Evolutionary conservation across 2,888 invertebrate genomes (phyloP), one percentile per base, ranked within the genome.

Genomic region (Paralinhomoeus sp.): DNA sequence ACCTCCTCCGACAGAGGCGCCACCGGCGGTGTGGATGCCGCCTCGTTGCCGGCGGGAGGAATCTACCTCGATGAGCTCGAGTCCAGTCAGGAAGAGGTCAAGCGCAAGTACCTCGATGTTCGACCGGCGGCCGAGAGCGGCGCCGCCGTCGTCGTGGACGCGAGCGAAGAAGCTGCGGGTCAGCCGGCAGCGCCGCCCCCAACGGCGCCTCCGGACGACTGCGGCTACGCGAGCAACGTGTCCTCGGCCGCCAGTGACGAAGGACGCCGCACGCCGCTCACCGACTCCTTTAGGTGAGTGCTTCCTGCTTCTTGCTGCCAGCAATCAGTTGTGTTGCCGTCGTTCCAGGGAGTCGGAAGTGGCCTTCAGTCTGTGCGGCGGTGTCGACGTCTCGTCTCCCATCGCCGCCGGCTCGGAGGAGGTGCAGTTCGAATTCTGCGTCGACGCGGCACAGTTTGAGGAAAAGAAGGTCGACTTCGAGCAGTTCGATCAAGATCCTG

Each of bases 281-380:
- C 27, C 27, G 27, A 27, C 27, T n/a, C n/a, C n/a, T n/a, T n/a
- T n/a, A n/a, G n/a, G n/a, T n/a, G n/a, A n/a, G n/a, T n/a, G n/a
- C n/a, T n/a, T n/a, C n/a, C n/a, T n/a, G n/a, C n/a, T n/a, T n/a
- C n/a, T n/a, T n/a, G n/a, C n/a, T n/a, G n/a, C n/a, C n/a, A n/a
- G n/a, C n/a, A n/a, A n/a, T n/a, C n/a, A n/a, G n/a, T n/a, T n/a
- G n/a, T n/a, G n/a, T n/a, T n/a, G n/a, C n/a, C n/a, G n/a, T n/a
- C n/a, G 12, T 27, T 48, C 20, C 43, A 45, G 48, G 44, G 51
- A 51, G 44, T 45, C 42, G 51, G 76, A 77, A 53, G 72, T 80
- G 43, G 73, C 76, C 23, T 66, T 83, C 57, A 82, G 81, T 1
- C 66, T 81, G 36, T 83, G 82, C 60, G 83, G 82, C 3, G 72